phyloP scores from a whole-genome alignment of 2,113 vertebrate genomes.

The Podilymbus podiceps region DNA sequence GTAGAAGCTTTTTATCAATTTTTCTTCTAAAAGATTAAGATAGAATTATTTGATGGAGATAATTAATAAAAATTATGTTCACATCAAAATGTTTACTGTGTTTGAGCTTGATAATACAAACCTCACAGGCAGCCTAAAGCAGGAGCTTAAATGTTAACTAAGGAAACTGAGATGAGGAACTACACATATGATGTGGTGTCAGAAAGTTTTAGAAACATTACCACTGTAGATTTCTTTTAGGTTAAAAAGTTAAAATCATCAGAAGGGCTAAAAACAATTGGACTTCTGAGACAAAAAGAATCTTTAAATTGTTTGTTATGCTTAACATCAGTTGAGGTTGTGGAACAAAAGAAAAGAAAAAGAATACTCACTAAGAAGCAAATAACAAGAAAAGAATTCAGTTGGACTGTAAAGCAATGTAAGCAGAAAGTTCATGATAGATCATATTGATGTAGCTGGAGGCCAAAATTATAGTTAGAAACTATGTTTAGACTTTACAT shows the following conservation, averaged over 20 bases:
- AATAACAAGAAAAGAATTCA: slow-evolving; percentile 12
- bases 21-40: not conserved
- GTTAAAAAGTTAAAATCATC: slow-evolving; percentile 38
- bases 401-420: not conserved
- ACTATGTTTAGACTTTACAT: not conserved
- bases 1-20: not conserved
- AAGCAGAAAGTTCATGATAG: slow-evolving; percentile 1
- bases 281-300: slow-evolving; percentile 27
- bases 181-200: not conserved
- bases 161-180: slow-evolving; percentile 39
- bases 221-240: not conserved
- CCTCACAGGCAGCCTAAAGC: not conserved
- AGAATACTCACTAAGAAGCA: not conserved
- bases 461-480: not conserved
- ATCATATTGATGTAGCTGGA: not conserved
- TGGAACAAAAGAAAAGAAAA: not conserved
- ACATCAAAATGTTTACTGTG: slow-evolving; percentile 15
- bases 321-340: not conserved
- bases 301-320: slow-evolving; percentile 23
- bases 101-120: not conserved
- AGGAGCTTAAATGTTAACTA: not conserved
- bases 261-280: slow-evolving; percentile 22
- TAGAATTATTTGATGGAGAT: not conserved
- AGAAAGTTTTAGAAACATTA: slow-evolving; percentile 29
- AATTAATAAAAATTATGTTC: slow-evolving; percentile 45